Base-by-base conservation (phyloP, 2,113 vertebrate species). In the Meles meles region DNA sequence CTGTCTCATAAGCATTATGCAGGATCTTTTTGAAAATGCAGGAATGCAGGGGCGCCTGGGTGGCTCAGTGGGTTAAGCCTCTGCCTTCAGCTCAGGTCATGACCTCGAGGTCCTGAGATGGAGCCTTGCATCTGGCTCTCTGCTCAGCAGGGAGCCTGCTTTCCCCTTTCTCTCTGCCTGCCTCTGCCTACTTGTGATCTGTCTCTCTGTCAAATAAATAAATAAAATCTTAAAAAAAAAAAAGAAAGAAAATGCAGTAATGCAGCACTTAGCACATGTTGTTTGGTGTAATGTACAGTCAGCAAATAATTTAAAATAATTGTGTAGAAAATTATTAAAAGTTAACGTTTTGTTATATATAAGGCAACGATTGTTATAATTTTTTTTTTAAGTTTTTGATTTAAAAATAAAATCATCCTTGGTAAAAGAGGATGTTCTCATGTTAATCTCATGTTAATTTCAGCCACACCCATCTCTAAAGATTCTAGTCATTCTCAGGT, bases 1-100 rank as follows among this genome's bases (percentile, higher is more conserved):
- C 65, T 67, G 93, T 96, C 83, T 98, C 96, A 79, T 23, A 91
- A 93, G 59, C 74, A 94, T 98, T 97, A 93, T 90, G 87, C 86
- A 98, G 95, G 94, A 93, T 97, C 92, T 96, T 98, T 98, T 88
- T 96, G 88, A 97, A 95, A 98, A 98, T 76, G 57, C 86, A 98
- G 67, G 97, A 97, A 94, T 92, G 71, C 5, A 88, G 74, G 52
- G 52, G 52, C 1, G 5, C 52, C 52, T 55, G 52, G 52, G 52
- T 55, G 52, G 52, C 17, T 55, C 52, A 55, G 17, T 55, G 52
- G 52, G 52, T 55, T 55, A 55, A 55, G 52, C 5, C 17, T 17
- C 52, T 55, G 52, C 52, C 17, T 55, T 55, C 5, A 5, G 52
- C 52, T 55, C 52, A 55, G 52, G 5, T 55, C 52, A 18, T 6